Evolutionary conservation across 2,113 vertebrate species (phyloP).

Genomic region (Glaucomys volans): DNA sequence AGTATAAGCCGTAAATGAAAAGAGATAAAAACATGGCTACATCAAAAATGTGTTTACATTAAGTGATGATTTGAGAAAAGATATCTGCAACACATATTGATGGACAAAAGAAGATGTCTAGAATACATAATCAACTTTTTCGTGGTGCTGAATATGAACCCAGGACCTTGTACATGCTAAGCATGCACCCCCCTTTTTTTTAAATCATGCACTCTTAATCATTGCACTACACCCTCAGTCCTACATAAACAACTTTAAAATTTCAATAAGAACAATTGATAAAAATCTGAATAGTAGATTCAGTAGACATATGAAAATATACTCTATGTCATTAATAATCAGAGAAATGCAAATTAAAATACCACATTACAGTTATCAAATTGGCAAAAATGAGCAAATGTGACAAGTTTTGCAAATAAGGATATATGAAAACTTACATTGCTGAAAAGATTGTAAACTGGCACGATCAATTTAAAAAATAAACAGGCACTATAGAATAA

Average conservation of each 20-base stretch:
- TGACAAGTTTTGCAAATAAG: background rate
- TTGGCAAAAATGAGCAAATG: background rate
- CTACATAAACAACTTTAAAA: background rate
- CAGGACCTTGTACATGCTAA: too few species aligned
- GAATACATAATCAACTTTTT: background rate
- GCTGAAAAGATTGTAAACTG: background rate
- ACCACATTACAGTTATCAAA: background rate
- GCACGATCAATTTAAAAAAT: background rate
- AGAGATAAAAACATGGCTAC: background rate
- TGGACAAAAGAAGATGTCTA: background rate
- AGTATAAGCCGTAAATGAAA: background rate
- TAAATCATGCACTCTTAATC: too few species aligned
- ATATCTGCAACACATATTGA: background rate
- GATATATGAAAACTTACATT: background rate
- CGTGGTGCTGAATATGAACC: too few species aligned
- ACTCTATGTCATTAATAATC: too few species aligned
- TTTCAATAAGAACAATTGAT: background rate
- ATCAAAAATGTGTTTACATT: background rate
- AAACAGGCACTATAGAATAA: background rate
- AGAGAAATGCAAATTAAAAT: background rate
- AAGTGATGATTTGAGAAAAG: background rate
- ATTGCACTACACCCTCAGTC: too few species aligned
- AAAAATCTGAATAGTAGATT: background rate
- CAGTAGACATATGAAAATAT: background rate
- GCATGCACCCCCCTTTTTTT: too few species aligned